Conservation (phyloP, 2,888 invertebrate genomes). For the Actias luna region DNA sequence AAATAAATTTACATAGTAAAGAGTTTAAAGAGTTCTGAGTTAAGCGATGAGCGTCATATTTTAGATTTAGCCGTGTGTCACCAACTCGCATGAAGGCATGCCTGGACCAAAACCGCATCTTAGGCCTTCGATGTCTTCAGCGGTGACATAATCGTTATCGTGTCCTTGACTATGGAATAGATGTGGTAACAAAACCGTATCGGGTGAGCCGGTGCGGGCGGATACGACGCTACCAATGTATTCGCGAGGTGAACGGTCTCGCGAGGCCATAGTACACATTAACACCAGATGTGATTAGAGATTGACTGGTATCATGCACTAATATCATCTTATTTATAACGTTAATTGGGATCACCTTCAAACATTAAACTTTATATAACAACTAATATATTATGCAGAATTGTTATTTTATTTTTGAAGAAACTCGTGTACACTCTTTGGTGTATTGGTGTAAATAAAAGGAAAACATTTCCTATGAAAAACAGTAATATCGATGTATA, state of each 20-base stretch:
- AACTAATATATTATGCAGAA: no score
- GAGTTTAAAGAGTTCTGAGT: background rate
- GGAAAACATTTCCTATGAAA: no score
- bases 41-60: background rate
- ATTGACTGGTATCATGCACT: conserved; percentile 14
- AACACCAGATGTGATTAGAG: conserved; percentile 14
- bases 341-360: no score
- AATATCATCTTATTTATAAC: conserved; percentile 7
- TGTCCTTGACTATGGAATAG: conserved; percentile 68
- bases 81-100: background rate
- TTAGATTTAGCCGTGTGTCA: background rate
- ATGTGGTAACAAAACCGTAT: conserved; percentile 46
- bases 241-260: conserved; percentile 73
- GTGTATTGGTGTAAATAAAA: no score
- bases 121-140: conserved; percentile 14
- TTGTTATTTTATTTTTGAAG: no score
- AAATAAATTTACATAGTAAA: background rate
- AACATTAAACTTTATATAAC: no score
- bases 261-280: conserved; percentile 53
- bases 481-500: background rate
- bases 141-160: conserved; percentile 59
- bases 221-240: conserved; percentile 44
- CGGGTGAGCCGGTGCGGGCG: conserved; percentile 46
- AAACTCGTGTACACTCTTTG: no score
- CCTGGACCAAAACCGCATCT: background rate